Base-by-base conservation (phyloP, 2,888 invertebrate genomes). In the Tetheella fluctuosa region DNA sequence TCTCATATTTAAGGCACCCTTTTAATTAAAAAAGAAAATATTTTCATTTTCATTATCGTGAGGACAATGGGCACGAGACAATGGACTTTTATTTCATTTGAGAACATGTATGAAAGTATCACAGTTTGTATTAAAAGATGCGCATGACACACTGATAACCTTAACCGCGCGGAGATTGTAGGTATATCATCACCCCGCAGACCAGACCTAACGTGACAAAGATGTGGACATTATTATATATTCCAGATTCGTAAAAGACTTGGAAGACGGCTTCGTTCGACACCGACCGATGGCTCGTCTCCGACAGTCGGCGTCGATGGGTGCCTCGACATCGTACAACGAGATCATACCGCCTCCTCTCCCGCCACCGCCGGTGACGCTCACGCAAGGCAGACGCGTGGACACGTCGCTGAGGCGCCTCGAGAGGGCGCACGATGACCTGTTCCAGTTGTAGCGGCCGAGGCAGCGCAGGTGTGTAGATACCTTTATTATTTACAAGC, bases 371-470 rank as follows among this genome's bases (percentile, higher is more conserved):
- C 94, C 96, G 25, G 92, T 94, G n/a, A 95, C 97, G 39, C 95
- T 97, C 79, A 97, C 97, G 48, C 97, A 97, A 85, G 96, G 97
- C 42, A 95, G 96, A 70, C 95, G 95, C 77, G 96, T 98, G 25
- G 96, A 96, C 83, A 96, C 95, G 68, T 97, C 97, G 6, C 88
- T 98, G 69, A 96, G 96, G 84, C 95, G 96, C 77, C 94, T 97
- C 68, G 97, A 97, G 89, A 94, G 96, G 76, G 95, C 96, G 80
- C 97, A 98, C 83, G 98, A 98, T 77, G 97, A 98, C 85, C 95
- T 98, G 83, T 98, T 97, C 88, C 97, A 98, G 90, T 96, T 98
- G 96, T 98, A 97, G 96, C 96, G 95, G 86, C 83, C 87, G 86
- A 88, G 76, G 72, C 89, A 87, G 92, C 92, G 92, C 91, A 91